Evolutionary conservation across 2,113 vertebrate genomes (phyloP).

Genomic region (Desmodus rotundus): DNA sequence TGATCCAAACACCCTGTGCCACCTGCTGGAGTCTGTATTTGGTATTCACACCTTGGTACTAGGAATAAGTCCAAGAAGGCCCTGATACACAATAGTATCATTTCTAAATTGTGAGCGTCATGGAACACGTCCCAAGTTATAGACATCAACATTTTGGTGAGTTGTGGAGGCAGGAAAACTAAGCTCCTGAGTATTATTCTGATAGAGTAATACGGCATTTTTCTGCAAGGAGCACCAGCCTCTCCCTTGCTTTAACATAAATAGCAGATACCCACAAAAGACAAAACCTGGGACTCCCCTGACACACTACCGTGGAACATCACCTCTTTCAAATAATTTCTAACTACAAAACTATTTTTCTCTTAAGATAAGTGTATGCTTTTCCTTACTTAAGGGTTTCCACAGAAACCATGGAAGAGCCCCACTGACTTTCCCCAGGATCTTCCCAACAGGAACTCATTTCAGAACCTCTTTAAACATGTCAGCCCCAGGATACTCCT

Average conservation of each 20-base stretch:
- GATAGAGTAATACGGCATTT: background rate
- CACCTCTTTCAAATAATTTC: background rate
- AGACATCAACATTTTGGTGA: background rate
- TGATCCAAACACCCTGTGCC: background rate
- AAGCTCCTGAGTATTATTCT: background rate
- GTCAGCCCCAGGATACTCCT: background rate
- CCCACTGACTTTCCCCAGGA: background rate
- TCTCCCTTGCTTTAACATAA: background rate
- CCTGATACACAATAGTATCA: background rate
- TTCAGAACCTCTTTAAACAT: conserved; percentile 8
- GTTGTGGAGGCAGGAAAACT: background rate
- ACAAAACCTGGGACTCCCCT: background rate
- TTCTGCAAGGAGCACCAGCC: background rate
- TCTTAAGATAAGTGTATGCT: background rate
- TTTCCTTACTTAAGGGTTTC: conserved; percentile 1
- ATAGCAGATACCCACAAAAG: background rate
- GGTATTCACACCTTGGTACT: background rate
- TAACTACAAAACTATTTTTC: background rate
- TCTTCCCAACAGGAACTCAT: background rate
- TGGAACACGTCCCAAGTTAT: background rate
- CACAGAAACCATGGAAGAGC: background rate
- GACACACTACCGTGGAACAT: background rate
- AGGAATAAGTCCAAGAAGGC: background rate
- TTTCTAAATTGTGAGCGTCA: conserved; percentile 4
- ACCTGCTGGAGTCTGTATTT: background rate